A percentile compares a stretch with the other conserved stretches of the same genome.
Conservation (phyloP, 2,113 vertebrate genomes). For the Gavialis gangeticus region DNA sequence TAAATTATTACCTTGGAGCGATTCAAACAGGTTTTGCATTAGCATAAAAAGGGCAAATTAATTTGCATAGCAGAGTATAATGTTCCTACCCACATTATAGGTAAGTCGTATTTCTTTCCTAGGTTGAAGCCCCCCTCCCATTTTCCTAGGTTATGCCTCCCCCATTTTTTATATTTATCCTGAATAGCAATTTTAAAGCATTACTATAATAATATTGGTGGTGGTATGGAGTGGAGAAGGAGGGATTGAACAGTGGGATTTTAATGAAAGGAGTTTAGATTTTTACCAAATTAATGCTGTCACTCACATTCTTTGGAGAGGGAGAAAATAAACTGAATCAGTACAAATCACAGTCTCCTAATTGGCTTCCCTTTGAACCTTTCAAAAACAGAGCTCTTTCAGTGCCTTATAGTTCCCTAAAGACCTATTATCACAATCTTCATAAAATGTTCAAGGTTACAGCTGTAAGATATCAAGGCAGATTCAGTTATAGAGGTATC, state of each 20-base stretch:
- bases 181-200: not conserved
- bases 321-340: not conserved
- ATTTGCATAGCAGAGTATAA: not conserved
- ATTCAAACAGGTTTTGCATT: not conserved
- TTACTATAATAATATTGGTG: not conserved
- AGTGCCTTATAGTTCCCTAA: accelerated
- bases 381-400: not conserved
- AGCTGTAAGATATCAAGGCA: not conserved
- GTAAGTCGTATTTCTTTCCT: not conserved
- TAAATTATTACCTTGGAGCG: not conserved
- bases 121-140: not conserved
- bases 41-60: not conserved
- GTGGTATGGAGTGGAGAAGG: not conserved
- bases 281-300: not conserved
- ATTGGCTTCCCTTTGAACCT: not conserved
- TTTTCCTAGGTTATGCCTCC: no score
- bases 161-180: not conserved
- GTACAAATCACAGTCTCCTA: not conserved
- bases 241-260: not conserved
- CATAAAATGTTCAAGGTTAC: not conserved
- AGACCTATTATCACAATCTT: not conserved
- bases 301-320: accelerated
- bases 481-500: not conserved
- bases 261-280: not conserved
- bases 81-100: not conserved